Evolutionary conservation across 2,113 vertebrate genomes (phyloP).

Genomic region (Gambusia affinis): DNA sequence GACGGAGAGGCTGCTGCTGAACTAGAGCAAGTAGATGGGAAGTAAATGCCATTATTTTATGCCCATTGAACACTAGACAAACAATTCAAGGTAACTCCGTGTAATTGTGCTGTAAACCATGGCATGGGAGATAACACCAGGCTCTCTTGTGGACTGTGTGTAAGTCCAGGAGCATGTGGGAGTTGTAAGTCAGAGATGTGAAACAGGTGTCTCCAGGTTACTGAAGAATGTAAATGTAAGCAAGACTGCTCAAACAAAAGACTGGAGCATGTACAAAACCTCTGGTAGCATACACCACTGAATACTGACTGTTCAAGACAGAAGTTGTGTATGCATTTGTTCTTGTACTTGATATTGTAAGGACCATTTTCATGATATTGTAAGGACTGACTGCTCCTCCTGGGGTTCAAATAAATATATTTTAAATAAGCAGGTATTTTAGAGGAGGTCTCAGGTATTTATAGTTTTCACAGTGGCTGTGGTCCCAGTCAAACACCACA

Average conservation of each 20-base stretch:
- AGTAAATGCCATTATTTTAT: conserved; percentile 23
- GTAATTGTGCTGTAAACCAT: conserved; percentile 49
- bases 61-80: conserved; percentile 44
- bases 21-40: conserved; percentile 28
- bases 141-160: conserved; percentile 15
- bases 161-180: conserved; percentile 36
- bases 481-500: too few species aligned
- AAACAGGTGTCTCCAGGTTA: conserved; percentile 75
- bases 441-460: too few species aligned
- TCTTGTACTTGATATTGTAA: too few species aligned
- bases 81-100: conserved; percentile 21
- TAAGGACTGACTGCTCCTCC: too few species aligned
- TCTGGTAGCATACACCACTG: conserved; percentile 32
- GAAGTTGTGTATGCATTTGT: neutral
- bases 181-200: conserved; percentile 30
- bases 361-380: too few species aligned
- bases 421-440: too few species aligned
- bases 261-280: conserved; percentile 49
- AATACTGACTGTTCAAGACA: conserved; percentile 9
- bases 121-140: conserved; percentile 27
- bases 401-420: too few species aligned
- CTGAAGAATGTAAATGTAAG: conserved; percentile 70
- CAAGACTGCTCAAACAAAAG: conserved; percentile 65
- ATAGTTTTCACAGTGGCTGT: too few species aligned
- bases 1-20: neutral